A percentile compares a stretch with the other conserved stretches of the same genome.
These are phyloP conservation scores for Trachelus stipa DNA, from an alignment of 2,888 invertebrate species.

Conservation along the genomic window DNA sequence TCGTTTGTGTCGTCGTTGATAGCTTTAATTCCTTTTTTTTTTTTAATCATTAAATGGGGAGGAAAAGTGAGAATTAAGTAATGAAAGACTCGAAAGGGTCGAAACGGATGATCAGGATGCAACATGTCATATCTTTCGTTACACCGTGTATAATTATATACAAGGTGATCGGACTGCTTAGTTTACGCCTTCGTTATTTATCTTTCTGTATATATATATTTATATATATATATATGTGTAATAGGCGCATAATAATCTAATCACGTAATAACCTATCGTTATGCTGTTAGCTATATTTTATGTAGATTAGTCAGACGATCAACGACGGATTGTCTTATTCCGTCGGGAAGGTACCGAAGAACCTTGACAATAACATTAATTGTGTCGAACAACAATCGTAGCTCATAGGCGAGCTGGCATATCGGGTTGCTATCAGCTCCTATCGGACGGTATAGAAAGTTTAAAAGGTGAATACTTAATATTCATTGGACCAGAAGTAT, in stretches of 20 bases:
- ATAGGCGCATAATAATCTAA: neutral
- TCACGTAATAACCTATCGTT: neutral
- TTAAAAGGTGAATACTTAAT: constrained; percentile 45
- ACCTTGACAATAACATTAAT: constrained; percentile 1
- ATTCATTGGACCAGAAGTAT: constrained; percentile 52
- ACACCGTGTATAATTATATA: neutral
- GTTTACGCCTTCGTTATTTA: neutral
- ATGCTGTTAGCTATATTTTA: neutral
- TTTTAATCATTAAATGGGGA: constrained; percentile 12
- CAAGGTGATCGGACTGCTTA: neutral
- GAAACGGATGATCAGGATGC: constrained; percentile 7
- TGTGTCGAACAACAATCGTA: constrained; percentile 5
- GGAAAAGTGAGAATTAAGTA: constrained; percentile 16
- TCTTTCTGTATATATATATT: neutral
- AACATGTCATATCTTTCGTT: neutral
- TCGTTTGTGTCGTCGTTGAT: constrained; percentile 21
- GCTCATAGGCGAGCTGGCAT: constrained; percentile 8
- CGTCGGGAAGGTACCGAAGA: neutral
- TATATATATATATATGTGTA: too few species aligned
- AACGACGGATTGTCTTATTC: neutral
- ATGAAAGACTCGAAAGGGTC: constrained; percentile 13
- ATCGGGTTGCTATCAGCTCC: constrained; percentile 8
- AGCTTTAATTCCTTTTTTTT: constrained; percentile 14
- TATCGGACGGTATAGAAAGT: neutral
- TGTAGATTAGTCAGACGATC: neutral